Evolutionary conservation across 1,140 invertebrate species (phyloP), one percentile per base, ranked within the genome.

Genomic region (Drosophila eugracilis): DNA sequence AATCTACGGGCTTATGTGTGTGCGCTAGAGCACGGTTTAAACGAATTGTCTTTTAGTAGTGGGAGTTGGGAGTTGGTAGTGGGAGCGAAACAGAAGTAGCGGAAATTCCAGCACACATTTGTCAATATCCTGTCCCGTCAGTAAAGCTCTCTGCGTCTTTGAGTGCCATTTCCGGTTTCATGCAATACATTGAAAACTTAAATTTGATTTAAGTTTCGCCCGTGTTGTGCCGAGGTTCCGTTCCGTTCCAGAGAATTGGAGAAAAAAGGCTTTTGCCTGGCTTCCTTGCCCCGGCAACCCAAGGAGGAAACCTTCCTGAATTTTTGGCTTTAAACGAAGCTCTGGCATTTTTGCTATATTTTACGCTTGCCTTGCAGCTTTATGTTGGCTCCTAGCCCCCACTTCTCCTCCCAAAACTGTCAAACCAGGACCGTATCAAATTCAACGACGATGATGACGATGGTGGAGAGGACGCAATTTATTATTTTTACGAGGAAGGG

Each of bases 401-500:
- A 4, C 34, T 14, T 7, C 34, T 57, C 54, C 52, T 28, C 59
- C 49, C 36, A 47, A 67, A 67, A 44, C 65, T 69, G 65, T 69
- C 65, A 44, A 69, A 62, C 45, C 37, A 53, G 62, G 41, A 48
- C 50, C 76, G 78, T 88, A 80, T 85, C 81, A 85, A 86, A 86
- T 85, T 85, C 81, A 72, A 78, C 76, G 60, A 86, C 63, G 66
- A 60, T 49, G 48, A 58, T 66, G 65, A 24, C 37, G 28, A 44
- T 54, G 62, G 60, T 10, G 49, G n/a, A 42, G 70, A 63, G 58
- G 60, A 74, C 57, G 81, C 77, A 79, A 85, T 85, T 85, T 85
- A 85, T 85, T 85, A 85, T 85, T 86, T 84, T 85, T 85, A 86
- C 81, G 81, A 85, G 81, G 52, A 59, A 50, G 22, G 60, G 78